phyloP scores from a whole-genome alignment of 2,113 vertebrate genomes.

The Aspidoscelis tigris region DNA sequence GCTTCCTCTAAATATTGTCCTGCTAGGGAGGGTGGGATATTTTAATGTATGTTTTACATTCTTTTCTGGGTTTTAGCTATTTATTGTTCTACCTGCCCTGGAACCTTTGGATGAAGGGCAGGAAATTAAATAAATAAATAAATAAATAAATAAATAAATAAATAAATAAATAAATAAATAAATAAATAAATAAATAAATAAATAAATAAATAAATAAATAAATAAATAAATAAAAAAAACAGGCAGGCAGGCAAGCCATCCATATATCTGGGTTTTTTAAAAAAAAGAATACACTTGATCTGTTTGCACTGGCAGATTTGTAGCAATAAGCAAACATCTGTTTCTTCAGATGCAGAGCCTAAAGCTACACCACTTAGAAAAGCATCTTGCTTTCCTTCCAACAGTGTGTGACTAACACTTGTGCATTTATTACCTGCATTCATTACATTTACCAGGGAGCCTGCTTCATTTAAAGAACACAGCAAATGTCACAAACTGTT shows the following conservation, averaged over 20 bases:
- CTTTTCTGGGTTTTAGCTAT: no score
- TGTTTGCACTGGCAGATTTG: conserved; percentile 63
- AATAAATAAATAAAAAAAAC: neutral
- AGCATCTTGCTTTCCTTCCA: conserved; percentile 33
- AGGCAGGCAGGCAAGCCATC: no score
- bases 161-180: no score
- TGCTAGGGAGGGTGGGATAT: no score
- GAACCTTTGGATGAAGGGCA: no score
- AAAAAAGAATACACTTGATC: conserved; percentile 34
- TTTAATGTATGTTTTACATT: no score
- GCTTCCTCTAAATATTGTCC: no score
- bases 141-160: no score
- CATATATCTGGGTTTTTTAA: conserved; percentile 25
- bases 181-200: no score
- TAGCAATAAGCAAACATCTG: conserved; percentile 54
- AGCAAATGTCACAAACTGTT: conserved; percentile 5
- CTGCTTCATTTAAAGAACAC: conserved; percentile 12
- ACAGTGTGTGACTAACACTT: conserved; percentile 3
- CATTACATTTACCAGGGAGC: conserved; percentile 32
- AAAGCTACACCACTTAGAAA: conserved; percentile 47
- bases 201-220: no score
- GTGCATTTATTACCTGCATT: neutral
- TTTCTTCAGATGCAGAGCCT: conserved; percentile 62
- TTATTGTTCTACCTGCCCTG: no score
- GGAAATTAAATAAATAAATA: no score